A percentile compares a stretch with the other conserved stretches of the same genome.
These are phyloP conservation scores for Mycetomoellerius zeteki DNA, from an alignment of 1,140 invertebrate genomes.

Conservation along the genomic window DNA sequence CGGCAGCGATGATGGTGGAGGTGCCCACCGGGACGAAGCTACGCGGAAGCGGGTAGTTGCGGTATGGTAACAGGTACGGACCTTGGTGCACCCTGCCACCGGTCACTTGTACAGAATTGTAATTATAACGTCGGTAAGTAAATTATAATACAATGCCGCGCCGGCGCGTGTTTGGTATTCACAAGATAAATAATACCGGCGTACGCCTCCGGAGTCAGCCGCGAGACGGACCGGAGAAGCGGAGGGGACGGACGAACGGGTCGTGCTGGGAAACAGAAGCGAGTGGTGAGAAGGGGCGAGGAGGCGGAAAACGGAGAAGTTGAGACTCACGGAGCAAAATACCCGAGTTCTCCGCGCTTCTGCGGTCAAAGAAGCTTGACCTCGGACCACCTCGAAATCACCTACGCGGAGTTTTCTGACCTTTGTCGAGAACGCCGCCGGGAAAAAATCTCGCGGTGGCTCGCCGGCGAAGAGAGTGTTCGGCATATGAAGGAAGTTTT, in stretches of 20 bases:
- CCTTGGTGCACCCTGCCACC: conserved; percentile 66
- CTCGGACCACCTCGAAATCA: conserved; percentile 70
- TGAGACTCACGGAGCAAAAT: conserved; percentile 62
- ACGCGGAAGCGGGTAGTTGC: conserved; percentile 60
- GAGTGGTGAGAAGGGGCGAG: not conserved
- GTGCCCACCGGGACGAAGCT: conserved; percentile 39
- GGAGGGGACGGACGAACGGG: not conserved
- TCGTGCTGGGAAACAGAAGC: conserved; percentile 11
- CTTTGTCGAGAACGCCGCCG: conserved; percentile 54
- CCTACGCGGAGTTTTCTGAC: conserved; percentile 62
- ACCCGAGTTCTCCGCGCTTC: conserved; percentile 56
- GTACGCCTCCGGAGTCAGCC: conserved; percentile 45
- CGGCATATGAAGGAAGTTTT: conserved; percentile 58
- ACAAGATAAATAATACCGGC: conserved; percentile 84
- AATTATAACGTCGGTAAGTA: conserved; percentile 87
- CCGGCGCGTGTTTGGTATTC: conserved; percentile 85
- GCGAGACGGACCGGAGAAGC: conserved; percentile 62
- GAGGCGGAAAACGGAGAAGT: conserved; percentile 29
- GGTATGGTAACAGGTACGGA: conserved; percentile 39
- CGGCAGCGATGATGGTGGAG: conserved; percentile 21
- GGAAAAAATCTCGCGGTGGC: conserved; percentile 61
- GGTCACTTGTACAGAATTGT: conserved; percentile 83
- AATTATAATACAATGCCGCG: conserved; percentile 86
- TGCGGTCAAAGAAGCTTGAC: conserved; percentile 64
- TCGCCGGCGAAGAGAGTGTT: conserved; percentile 17